Evolutionary conservation across 2,113 vertebrate species (phyloP).

Genomic region (Nyctibius bracteatus): DNA sequence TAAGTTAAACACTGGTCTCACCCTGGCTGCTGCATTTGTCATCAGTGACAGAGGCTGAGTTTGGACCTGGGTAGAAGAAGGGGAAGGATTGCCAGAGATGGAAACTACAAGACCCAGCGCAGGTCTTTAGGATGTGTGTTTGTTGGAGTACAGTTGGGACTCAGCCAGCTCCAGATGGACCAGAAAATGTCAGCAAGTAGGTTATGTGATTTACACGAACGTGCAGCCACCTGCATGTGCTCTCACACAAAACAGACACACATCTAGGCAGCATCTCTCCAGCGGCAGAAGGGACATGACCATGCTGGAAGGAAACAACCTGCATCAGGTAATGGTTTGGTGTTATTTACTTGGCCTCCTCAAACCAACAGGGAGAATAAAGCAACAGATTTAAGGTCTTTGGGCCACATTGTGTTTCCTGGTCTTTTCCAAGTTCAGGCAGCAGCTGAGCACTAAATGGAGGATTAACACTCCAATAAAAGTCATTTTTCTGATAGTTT

Average conservation of each 20-base stretch:
- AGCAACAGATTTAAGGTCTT: background rate
- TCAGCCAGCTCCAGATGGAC: background rate
- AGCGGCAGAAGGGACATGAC: background rate
- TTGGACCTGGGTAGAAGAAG: background rate
- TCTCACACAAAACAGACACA: background rate
- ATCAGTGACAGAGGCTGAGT: fast-evolving
- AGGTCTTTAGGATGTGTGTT: background rate
- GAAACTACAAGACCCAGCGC: background rate
- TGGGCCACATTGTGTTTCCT: background rate
- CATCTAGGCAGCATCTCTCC: background rate
- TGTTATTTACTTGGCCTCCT: background rate
- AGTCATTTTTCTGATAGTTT: background rate
- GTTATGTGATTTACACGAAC: background rate
- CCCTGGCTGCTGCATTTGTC: background rate
- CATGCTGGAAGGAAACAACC: background rate
- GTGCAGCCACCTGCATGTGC: background rate
- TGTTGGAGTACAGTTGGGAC: background rate
- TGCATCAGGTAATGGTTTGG: background rate
- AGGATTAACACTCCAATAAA: background rate
- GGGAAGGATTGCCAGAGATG: background rate
- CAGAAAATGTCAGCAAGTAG: fast-evolving
- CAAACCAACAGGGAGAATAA: background rate
- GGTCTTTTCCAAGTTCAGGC: background rate
- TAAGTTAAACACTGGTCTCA: background rate
- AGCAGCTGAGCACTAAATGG: background rate